Percentiles rank a stretch among this genome's conserved stretches.
phyloP scores from a whole-genome alignment of 2,113 vertebrate species.

The Bubo scandiacus region DNA sequence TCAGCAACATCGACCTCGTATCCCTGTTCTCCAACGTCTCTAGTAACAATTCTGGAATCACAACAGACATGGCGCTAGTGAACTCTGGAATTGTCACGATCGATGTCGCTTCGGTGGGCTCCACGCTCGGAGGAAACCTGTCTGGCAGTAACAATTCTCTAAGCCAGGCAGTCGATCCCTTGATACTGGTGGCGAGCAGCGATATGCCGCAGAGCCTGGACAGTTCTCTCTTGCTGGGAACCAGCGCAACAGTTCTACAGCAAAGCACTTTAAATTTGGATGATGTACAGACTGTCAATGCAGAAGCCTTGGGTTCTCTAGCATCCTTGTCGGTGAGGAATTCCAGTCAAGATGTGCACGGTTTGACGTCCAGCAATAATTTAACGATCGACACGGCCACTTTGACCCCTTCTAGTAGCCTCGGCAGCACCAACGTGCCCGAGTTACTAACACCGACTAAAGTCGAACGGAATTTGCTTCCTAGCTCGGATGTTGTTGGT shows the following conservation, averaged over 20 bases:
- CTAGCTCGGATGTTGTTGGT: constrained; percentile 74
- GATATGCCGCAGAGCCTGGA: constrained; percentile 84
- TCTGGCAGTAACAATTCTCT: constrained; percentile 67
- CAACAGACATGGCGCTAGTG: constrained; percentile 84
- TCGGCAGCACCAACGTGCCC: constrained; percentile 63
- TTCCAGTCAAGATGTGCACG: constrained; percentile 74
- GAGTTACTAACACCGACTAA: constrained; percentile 81
- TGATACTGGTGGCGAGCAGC: constrained; percentile 82
- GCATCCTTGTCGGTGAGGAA: constrained; percentile 81
- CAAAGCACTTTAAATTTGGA: constrained; percentile 85
- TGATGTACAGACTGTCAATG: constrained; percentile 85
- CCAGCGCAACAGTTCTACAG: constrained; percentile 78
- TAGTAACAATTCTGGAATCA: constrained; percentile 67
- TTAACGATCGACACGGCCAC: constrained; percentile 71
- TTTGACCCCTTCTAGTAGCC: constrained; percentile 71
- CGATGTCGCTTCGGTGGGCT: constrained; percentile 84
- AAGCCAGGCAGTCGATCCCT: constrained; percentile 84
- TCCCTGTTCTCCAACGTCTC: constrained; percentile 88
- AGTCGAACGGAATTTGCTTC: constrained; percentile 77
- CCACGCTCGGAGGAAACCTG: constrained; percentile 73
- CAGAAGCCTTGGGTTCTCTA: constrained; percentile 85
- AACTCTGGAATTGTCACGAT: constrained; percentile 90
- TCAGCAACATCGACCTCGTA: constrained; percentile 87
- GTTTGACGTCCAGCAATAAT: constrained; percentile 77
- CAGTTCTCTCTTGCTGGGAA: constrained; percentile 77